Evolutionary conservation across 2,888 invertebrate species (phyloP).

Genomic region (Metacarcinus magister): DNA sequence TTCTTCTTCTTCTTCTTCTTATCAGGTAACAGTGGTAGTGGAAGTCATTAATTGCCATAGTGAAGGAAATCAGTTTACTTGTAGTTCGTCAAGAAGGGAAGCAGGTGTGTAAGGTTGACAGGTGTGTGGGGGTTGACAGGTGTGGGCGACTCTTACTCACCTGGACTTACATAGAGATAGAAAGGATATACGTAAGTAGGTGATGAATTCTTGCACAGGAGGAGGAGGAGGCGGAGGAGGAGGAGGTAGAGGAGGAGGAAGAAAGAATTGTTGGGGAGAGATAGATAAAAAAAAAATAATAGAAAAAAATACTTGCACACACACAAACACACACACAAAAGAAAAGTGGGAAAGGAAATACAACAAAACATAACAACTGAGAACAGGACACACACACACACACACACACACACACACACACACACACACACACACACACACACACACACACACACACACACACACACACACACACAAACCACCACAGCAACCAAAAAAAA

Average conservation of each 20-base stretch:
- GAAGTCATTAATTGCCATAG: no score
- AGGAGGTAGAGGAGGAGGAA: not conserved
- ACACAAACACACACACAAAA: no score
- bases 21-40: no score
- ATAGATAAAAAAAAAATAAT: not conserved
- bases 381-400: not conserved
- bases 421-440: constrained; percentile 47
- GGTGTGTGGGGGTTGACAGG: not conserved
- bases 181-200: not conserved
- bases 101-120: not conserved
- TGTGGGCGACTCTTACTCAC: not conserved
- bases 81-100: no score
- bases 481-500: no score
- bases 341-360: no score
- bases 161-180: not conserved
- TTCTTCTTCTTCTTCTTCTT: no score
- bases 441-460: constrained; percentile 40
- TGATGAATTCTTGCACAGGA: no score
- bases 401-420: constrained; percentile 49
- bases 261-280: not conserved
- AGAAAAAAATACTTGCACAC: not conserved
- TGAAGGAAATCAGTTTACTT: no score
- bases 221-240: no score
- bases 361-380: no score
- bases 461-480: constrained; percentile 46